Percentiles rank a stretch among this genome's conserved stretches.
These are phyloP conservation scores for Drosophila prostipennis DNA, from an alignment of 2,888 invertebrate genomes.

Conservation along the genomic window DNA sequence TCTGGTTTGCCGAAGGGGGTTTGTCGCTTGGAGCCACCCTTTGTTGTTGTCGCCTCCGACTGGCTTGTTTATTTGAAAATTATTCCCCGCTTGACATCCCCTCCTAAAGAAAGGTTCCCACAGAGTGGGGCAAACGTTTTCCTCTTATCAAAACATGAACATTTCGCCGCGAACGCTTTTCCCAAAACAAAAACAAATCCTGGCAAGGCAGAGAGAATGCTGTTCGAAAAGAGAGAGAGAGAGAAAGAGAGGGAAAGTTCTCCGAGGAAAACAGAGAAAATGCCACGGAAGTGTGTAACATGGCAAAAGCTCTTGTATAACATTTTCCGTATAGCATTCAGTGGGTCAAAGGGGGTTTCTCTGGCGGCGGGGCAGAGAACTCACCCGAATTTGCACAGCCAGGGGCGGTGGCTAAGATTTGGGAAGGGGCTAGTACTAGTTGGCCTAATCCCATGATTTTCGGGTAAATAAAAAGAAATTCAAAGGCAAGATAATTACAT, in stretches of 20 bases:
- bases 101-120: constrained; percentile 1
- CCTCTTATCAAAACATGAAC: constrained; percentile 50
- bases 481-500: no score
- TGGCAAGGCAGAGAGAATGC: constrained; percentile 36
- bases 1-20: constrained; percentile 12
- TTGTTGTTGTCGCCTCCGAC: constrained; percentile 12
- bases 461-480: no score
- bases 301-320: constrained; percentile 48
- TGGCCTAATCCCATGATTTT: no score
- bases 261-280: constrained; percentile 10
- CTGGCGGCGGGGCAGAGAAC: neutral
- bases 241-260: neutral
- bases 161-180: constrained; percentile 50
- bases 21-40: constrained; percentile 5
- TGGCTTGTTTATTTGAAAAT: constrained; percentile 50
- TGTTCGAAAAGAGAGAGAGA: constrained; percentile 26
- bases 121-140: constrained; percentile 18
- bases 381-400: constrained; percentile 27
- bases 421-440: neutral
- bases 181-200: constrained; percentile 63
- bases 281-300: constrained; percentile 41
- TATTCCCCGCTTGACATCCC: constrained; percentile 47
- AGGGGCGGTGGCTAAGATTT: constrained; percentile 18
- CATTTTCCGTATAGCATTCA: constrained; percentile 32
- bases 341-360: constrained; percentile 8